phyloP scores from a whole-genome alignment of 1,140 invertebrate genomes.

The Callitettix versicolor region DNA sequence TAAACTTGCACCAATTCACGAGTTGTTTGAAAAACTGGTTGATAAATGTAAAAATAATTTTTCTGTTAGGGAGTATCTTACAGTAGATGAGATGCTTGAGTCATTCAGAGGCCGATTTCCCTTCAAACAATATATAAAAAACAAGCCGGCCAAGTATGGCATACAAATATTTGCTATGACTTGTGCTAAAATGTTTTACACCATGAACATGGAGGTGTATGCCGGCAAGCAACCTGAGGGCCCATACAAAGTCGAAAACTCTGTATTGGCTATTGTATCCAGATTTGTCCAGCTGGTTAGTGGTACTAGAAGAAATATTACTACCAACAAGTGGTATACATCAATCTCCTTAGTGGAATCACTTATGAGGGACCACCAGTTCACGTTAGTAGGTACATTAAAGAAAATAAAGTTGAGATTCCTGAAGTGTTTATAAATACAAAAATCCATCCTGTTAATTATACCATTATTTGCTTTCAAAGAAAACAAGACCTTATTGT shows the following conservation, averaged over 20 bases:
- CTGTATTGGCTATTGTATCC: slow-evolving; percentile 21
- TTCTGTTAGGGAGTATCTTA: slow-evolving; percentile 15
- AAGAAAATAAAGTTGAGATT: slow-evolving; percentile 26
- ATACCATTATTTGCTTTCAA: slow-evolving; percentile 16
- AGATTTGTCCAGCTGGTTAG: slow-evolving; percentile 24
- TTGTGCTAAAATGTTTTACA: slow-evolving; percentile 27
- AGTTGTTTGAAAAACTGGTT: slow-evolving; percentile 25
- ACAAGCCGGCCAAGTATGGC: slow-evolving; percentile 35
- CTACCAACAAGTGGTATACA: slow-evolving; percentile 30
- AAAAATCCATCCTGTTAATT: background rate
- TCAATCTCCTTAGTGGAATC: slow-evolving; percentile 17
- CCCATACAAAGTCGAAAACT: slow-evolving; percentile 27
- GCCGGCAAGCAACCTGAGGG: slow-evolving; percentile 24
- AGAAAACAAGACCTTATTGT: slow-evolving; percentile 19
- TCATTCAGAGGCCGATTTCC: slow-evolving; percentile 31
- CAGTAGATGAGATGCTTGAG: slow-evolving; percentile 29
- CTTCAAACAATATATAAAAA: slow-evolving; percentile 32
- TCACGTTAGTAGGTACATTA: slow-evolving; percentile 27
- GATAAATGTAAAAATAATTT: slow-evolving; percentile 23
- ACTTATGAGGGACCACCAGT: slow-evolving; percentile 18
- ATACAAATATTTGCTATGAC: slow-evolving; percentile 31
- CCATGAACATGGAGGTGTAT: slow-evolving; percentile 28
- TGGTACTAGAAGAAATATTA: slow-evolving; percentile 28
- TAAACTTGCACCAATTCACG: slow-evolving; percentile 28
- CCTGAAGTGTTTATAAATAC: slow-evolving; percentile 12